Base-by-base conservation (phyloP, 2,888 invertebrate species). In the Apodemia zela region DNA sequence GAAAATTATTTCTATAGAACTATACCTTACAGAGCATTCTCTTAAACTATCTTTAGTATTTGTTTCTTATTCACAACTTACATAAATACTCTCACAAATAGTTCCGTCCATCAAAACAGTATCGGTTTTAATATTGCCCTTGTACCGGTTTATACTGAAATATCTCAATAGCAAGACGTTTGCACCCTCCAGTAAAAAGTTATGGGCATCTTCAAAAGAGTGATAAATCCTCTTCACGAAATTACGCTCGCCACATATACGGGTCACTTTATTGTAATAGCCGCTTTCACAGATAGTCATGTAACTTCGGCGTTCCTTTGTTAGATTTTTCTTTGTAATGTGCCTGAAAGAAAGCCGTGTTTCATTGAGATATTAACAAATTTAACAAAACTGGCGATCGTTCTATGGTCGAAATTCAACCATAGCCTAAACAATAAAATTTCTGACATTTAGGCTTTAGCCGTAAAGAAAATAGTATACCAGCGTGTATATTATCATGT, bases 101-200 rank as follows among this genome's bases (percentile, higher is more conserved):
- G 85, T 87, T 5, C 94, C 94, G 69, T 93, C 92, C 69, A 94
- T 93, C 69, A 93, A 87, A 61, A 94, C 85, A 17, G 93, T 92
- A 25, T 92, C 85, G 25, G 94, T 85, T 74, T 92, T 92, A 67
- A 94, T 83, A 63, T 75, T 84, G 11, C 94, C 94, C 61, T 82
- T 82, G 71, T 85, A 93, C 68, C 92, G 85, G 17, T 78, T 82
- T 15, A 94, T 74, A 3, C 92, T 94, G 42, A 95, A 80, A 74
- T 94, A 94, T 68, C 95, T 86, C 78, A 94, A 82, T 18, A 95
- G 76, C 15, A 94, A 76, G 65, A 95, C 83, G 78, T 93, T 94
- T 10, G 93, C 92, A 42, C 94, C 94, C 85, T 94, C 94, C n/a
- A 93, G 87, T 61, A 94, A 79, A 66, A 94, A 87, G 70, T 92